A percentile compares a stretch with the other conserved stretches of the same genome.
Evolutionary conservation across 2,888 invertebrate genomes (phyloP).

Genomic region (Epiblema foenella): DNA sequence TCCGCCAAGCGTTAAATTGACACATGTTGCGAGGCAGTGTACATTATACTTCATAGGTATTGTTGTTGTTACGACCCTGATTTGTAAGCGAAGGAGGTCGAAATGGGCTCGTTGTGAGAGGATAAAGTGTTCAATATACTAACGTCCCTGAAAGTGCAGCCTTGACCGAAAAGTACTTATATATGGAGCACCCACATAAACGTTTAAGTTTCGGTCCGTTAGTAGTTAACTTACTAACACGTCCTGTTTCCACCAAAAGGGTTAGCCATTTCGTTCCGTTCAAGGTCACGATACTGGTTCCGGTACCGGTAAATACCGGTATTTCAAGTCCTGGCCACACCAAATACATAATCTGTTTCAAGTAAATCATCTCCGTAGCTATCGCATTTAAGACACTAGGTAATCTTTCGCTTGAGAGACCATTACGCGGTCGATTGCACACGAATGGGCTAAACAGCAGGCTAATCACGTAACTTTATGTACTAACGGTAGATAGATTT

Average conservation of each 20-base stretch:
- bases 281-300: too few species aligned
- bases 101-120: not conserved
- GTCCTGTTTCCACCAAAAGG: not conserved
- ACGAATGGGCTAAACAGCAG: constrained; percentile 5
- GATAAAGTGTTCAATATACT: not conserved
- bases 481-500: too few species aligned
- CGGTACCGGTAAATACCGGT: too few species aligned
- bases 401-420: constrained; percentile 14
- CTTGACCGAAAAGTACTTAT: not conserved
- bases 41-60: constrained; percentile 62
- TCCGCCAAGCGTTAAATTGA: constrained; percentile 76
- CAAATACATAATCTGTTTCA: constrained; percentile 8
- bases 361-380: constrained; percentile 9
- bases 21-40: constrained; percentile 62
- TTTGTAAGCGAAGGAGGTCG: constrained; percentile 4
- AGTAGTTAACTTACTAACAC: too few species aligned
- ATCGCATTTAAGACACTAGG: constrained; percentile 5
- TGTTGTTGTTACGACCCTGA: constrained; percentile 7
- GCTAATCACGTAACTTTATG: too few species aligned
- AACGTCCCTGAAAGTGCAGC: not conserved
- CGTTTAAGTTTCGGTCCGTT: not conserved
- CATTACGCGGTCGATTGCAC: constrained; percentile 27
- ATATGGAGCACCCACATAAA: not conserved
- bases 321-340: too few species aligned
- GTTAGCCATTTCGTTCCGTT: not conserved